Percentiles rank a stretch among this genome's conserved stretches.
These are phyloP conservation scores for Rhizomys pruinosus DNA, from an alignment of 2,113 vertebrate species.

Conservation along the genomic window DNA sequence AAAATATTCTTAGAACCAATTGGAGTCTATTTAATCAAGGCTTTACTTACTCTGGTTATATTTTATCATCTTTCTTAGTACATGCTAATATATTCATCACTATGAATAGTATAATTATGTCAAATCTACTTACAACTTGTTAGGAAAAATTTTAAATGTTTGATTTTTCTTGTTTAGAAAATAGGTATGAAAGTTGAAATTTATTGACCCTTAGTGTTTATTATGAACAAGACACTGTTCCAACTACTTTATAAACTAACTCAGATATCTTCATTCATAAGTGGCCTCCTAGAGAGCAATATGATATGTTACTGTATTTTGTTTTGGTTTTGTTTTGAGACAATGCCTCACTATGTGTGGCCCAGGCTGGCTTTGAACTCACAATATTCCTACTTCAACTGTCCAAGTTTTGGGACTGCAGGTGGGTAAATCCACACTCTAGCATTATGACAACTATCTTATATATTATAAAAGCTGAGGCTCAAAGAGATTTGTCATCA, in stretches of 20 bases:
- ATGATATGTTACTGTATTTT: background rate
- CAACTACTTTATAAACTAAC: constrained; percentile 2
- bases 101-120: background rate
- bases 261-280: constrained; percentile 15
- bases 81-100: background rate
- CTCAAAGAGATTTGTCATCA: background rate
- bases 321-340: background rate
- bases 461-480: constrained; percentile 30
- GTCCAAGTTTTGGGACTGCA: background rate
- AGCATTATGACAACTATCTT: constrained; percentile 40
- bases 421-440: background rate
- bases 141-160: constrained; percentile 41
- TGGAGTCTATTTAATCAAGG: constrained; percentile 34
- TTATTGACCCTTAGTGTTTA: constrained; percentile 14
- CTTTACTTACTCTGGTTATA: background rate
- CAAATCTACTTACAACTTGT: background rate
- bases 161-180: constrained; percentile 41
- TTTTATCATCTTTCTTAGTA: constrained; percentile 21
- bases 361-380: too few relatives aligned
- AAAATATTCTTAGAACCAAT: background rate
- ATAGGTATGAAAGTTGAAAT: constrained; percentile 15
- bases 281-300: background rate
- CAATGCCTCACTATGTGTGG: background rate
- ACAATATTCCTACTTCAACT: background rate
- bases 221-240: constrained; percentile 6